Conservation (phyloP, 2,113 vertebrate genomes). For the Odocoileus hemionus region DNA sequence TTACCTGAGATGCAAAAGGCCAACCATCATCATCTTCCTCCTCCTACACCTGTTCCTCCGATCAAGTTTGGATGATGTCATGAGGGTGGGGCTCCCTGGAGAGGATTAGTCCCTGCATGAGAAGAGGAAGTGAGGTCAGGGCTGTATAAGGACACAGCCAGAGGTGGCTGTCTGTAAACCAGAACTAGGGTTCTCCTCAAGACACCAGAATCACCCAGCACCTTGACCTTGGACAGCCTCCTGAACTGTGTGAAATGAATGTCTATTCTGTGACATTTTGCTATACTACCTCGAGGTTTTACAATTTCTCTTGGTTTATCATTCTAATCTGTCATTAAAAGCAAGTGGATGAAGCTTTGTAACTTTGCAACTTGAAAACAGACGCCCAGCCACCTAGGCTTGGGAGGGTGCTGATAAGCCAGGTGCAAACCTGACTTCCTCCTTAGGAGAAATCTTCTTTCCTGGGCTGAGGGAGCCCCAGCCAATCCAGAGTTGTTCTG, state of each 20-base stretch:
- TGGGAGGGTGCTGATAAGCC: background rate
- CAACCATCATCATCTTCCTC: background rate
- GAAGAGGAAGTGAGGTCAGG: background rate
- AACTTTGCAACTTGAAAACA: background rate
- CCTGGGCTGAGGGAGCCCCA: background rate
- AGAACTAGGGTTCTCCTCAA: background rate
- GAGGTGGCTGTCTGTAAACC: too few relatives aligned
- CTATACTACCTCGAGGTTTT: background rate
- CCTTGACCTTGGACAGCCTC: background rate
- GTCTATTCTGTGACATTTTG: background rate
- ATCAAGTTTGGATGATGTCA: background rate
- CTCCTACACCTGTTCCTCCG: background rate
- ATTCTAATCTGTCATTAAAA: background rate
- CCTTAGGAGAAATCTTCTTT: background rate
- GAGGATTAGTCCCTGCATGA: too few relatives aligned
- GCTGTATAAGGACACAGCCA: fast-evolving
- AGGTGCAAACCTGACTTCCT: background rate
- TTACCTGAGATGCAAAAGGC: background rate
- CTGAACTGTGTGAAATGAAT: too few relatives aligned
- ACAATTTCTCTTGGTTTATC: background rate
- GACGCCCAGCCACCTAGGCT: fast-evolving
- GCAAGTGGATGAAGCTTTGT: background rate
- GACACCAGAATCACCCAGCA: background rate
- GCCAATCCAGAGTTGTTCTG: background rate
- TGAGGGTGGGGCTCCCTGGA: background rate